Percentiles rank a stretch among this genome's conserved stretches.
These are phyloP conservation scores for Setophaga kirtlandii DNA, from an alignment of 2,113 vertebrate species.

Conservation along the genomic window DNA sequence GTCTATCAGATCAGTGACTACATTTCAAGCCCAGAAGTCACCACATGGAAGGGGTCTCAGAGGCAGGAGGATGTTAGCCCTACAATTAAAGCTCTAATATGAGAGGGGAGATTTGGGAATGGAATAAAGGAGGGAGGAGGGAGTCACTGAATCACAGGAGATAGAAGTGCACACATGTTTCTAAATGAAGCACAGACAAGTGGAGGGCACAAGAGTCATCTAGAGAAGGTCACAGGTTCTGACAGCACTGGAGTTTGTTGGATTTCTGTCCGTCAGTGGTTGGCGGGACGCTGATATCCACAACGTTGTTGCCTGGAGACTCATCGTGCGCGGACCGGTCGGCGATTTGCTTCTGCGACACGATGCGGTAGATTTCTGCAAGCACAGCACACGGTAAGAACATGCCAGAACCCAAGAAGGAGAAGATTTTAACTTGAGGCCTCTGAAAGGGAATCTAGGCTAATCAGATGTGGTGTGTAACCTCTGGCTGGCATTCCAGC, in stretches of 20 bases:
- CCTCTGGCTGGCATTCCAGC: not conserved
- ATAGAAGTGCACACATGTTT: slow-evolving; percentile 73
- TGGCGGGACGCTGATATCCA: slow-evolving; percentile 95
- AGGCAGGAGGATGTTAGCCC: slow-evolving; percentile 74
- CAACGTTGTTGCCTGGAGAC: slow-evolving; percentile 96
- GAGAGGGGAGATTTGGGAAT: not conserved
- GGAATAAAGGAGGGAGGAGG: slow-evolving; percentile 39
- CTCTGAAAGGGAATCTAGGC: not conserved
- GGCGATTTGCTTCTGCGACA: slow-evolving; percentile 96
- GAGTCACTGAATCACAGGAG: slow-evolving; percentile 66
- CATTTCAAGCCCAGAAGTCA: slow-evolving; percentile 53
- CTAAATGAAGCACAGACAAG: slow-evolving; percentile 72
- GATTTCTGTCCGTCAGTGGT: slow-evolving; percentile 93
- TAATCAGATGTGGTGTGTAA: not conserved
- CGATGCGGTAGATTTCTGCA: slow-evolving; percentile 95
- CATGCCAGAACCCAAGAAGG: not conserved
- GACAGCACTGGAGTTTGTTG: slow-evolving; percentile 94
- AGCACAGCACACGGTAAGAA: not conserved
- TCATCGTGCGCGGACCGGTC: slow-evolving; percentile 91
- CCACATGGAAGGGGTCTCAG: slow-evolving; percentile 39
- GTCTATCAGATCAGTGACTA: slow-evolving; percentile 52
- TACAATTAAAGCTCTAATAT: slow-evolving; percentile 60
- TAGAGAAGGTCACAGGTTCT: slow-evolving; percentile 87
- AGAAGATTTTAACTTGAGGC: not conserved
- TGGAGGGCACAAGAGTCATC: slow-evolving; percentile 48